phyloP scores from a whole-genome alignment of 2,797 vertebrate species.

The Philypnodon macrostomus region DNA sequence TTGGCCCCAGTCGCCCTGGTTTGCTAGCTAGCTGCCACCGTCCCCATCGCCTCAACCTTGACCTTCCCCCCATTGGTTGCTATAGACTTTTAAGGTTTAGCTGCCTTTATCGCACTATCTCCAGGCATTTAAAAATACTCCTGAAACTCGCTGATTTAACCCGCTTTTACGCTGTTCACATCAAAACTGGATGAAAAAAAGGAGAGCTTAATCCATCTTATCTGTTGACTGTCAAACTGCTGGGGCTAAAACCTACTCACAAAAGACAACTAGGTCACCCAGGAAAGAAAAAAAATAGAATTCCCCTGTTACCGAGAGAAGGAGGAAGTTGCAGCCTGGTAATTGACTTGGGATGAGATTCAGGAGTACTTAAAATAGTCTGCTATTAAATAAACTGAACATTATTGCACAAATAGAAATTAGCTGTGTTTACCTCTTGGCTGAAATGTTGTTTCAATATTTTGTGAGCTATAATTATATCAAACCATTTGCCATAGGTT shows the following conservation, averaged over 20 bases:
- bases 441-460: conserved; percentile 25
- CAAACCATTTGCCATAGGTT: conserved; percentile 9
- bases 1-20: conserved; percentile 58
- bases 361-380: conserved; percentile 61
- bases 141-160: conserved; percentile 84
- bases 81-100: conserved; percentile 76
- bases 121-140: conserved; percentile 85
- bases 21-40: conserved; percentile 61
- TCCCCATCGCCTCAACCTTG: conserved; percentile 72
- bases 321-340: too few species aligned
- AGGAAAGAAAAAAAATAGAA: conserved; percentile 64
- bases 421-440: conserved; percentile 25
- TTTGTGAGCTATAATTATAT: conserved; percentile 10
- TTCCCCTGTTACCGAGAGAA: conserved; percentile 74
- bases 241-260: conserved; percentile 85
- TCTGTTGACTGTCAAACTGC: conserved; percentile 88
- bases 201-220: conserved; percentile 85
- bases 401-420: conserved; percentile 29
- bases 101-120: conserved; percentile 80
- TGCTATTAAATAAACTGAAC: conserved; percentile 47
- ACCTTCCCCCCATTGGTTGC: conserved; percentile 64
- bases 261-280: conserved; percentile 87
- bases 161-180: conserved; percentile 85
- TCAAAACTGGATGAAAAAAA: conserved; percentile 84
- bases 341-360: conserved; percentile 78